phyloP scores from a whole-genome alignment of 2,113 vertebrate genomes.

The Dolichallabes microphthalmus region DNA sequence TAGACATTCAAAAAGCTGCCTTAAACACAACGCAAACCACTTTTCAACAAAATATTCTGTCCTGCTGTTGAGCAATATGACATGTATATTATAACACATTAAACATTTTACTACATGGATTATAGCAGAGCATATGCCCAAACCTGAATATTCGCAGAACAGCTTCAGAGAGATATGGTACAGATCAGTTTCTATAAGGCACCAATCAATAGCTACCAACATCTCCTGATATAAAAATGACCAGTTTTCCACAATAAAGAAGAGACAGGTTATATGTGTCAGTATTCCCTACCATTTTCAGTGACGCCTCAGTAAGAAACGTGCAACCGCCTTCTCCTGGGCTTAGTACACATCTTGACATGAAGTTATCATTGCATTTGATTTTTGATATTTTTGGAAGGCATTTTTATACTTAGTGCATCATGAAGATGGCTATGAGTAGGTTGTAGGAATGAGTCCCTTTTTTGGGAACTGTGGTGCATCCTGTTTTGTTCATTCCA shows the following conservation, averaged over 20 bases:
- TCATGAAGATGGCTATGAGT: slow-evolving; percentile 53
- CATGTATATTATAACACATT: slow-evolving; percentile 25
- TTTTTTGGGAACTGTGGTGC: slow-evolving; percentile 58
- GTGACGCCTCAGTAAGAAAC: neutral
- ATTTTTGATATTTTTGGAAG: slow-evolving; percentile 45
- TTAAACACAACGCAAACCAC: slow-evolving; percentile 18
- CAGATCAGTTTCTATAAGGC: neutral
- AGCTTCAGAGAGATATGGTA: neutral
- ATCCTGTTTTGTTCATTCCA: slow-evolving; percentile 61
- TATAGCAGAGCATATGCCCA: slow-evolving; percentile 19
- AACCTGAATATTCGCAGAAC: neutral
- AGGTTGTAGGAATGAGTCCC: slow-evolving; percentile 16
- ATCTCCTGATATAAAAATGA: neutral
- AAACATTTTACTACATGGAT: slow-evolving; percentile 27
- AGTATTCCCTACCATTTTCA: slow-evolving; percentile 5
- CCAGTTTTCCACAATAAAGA: neutral
- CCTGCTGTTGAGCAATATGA: slow-evolving; percentile 18
- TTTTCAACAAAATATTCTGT: slow-evolving; percentile 16
- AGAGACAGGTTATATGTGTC: neutral
- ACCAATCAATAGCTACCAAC: neutral
- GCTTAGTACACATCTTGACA: slow-evolving; percentile 14
- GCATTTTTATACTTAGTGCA: slow-evolving; percentile 47
- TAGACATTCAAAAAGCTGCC: slow-evolving; percentile 19
- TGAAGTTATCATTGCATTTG: slow-evolving; percentile 2
- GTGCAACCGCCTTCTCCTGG: neutral